Percentiles rank a stretch among this genome's conserved stretches.
Evolutionary conservation across 2,888 invertebrate genomes (phyloP).

Genomic region (Zygaena filipendulae): DNA sequence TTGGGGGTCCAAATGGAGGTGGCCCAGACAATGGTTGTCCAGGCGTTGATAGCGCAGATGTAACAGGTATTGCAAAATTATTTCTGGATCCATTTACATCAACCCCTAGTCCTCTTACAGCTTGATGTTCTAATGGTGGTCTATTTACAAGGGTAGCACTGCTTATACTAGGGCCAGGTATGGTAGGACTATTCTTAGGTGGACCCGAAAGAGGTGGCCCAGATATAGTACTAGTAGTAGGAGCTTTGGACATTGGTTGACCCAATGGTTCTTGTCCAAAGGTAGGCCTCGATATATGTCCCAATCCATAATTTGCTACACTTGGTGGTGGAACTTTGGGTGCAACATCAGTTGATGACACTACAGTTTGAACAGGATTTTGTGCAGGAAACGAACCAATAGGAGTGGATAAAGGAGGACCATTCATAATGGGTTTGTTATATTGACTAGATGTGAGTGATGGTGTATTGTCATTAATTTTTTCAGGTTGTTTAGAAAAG

Average conservation of each 20-base stretch:
- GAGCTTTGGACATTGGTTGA: slow-evolving; percentile 22
- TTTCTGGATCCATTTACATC: too few relatives aligned
- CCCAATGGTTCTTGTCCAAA: slow-evolving; percentile 20
- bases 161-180: slow-evolving; percentile 27
- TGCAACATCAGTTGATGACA: slow-evolving; percentile 19
- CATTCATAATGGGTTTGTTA: slow-evolving; percentile 42
- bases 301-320: slow-evolving; percentile 21
- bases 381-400: too few relatives aligned
- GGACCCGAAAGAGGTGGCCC: slow-evolving; percentile 24
- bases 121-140: too few relatives aligned
- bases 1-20: too few relatives aligned
- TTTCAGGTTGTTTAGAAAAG: slow-evolving; percentile 31
- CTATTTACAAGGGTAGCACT: slow-evolving; percentile 15
- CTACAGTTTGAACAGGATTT: slow-evolving; percentile 16
- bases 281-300: slow-evolving; percentile 20
- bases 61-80: too few relatives aligned
- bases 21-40: too few relatives aligned
- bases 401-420: slow-evolving; percentile 26
- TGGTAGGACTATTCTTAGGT: slow-evolving; percentile 35
- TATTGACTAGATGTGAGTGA: slow-evolving; percentile 57
- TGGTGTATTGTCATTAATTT: slow-evolving; percentile 54
- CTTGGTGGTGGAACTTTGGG: slow-evolving; percentile 22
- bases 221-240: slow-evolving; percentile 25
- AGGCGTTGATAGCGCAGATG: too few relatives aligned
- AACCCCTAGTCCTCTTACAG: too few relatives aligned